phyloP scores from a whole-genome alignment of 2,113 vertebrate species.

The Thermophis baileyi region DNA sequence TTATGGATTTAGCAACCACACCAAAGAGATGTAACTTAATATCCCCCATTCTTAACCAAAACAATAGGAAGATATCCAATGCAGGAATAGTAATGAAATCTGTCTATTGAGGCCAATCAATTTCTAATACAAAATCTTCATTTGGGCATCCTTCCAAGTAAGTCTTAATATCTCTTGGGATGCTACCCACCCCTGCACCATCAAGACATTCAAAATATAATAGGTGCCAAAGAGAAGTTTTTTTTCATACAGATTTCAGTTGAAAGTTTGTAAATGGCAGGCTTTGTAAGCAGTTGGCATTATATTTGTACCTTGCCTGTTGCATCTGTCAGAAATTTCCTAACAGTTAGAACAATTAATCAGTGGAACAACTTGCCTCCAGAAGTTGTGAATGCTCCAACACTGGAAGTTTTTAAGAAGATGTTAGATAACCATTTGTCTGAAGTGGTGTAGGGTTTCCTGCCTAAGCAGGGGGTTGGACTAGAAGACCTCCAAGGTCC shows the following conservation, averaged over 20 bases:
- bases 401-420: too few species aligned
- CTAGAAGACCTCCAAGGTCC: too few species aligned
- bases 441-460: too few species aligned
- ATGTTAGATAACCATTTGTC: too few species aligned
- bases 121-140: neutral
- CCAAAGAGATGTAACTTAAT: neutral
- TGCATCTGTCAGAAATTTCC: too few species aligned
- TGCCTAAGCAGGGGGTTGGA: too few species aligned
- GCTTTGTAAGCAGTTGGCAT: neutral
- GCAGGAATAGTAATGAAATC: neutral
- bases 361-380: too few species aligned
- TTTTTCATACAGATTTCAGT: neutral
- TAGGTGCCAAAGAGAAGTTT: neutral
- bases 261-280: neutral
- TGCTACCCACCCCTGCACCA: neutral
- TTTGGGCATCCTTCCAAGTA: neutral
- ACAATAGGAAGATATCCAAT: neutral
- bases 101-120: neutral
- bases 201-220: neutral
- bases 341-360: too few species aligned
- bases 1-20: neutral
- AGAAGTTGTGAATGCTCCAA: too few species aligned
- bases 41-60: neutral
- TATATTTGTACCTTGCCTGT: neutral
- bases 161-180: neutral